phyloP scores from a whole-genome alignment of 2,797 vertebrate genomes.

The Novumbra hubbsi region DNA sequence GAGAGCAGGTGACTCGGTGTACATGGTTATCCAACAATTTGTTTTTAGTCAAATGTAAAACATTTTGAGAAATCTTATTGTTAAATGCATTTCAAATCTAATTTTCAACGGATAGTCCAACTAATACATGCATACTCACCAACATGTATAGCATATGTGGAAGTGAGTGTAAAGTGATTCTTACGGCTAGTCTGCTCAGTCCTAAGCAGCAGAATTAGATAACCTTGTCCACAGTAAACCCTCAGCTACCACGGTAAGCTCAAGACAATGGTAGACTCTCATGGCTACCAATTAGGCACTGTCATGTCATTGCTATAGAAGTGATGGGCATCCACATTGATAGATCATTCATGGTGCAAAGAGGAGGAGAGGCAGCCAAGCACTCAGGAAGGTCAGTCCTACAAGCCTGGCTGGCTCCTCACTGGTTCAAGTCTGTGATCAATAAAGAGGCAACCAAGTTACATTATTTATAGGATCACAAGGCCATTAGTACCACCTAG shows the following conservation, averaged over 20 bases:
- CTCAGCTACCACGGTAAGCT: constrained; percentile 41
- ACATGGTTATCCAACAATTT: too few relatives aligned
- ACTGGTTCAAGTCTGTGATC: constrained; percentile 61
- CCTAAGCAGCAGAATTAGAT: constrained; percentile 58
- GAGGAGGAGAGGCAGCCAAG: constrained; percentile 55
- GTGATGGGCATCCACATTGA: constrained; percentile 54
- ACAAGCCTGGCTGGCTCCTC: constrained; percentile 11
- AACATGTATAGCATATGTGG: neutral
- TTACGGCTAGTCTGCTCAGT: constrained; percentile 26
- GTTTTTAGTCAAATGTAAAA: too few relatives aligned
- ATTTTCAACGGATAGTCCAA: too few relatives aligned
- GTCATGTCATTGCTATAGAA: constrained; percentile 67
- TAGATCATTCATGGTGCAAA: constrained; percentile 57
- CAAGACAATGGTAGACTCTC: constrained; percentile 65
- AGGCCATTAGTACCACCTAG: constrained; percentile 69
- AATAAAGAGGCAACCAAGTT: constrained; percentile 67
- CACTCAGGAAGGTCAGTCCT: constrained; percentile 55
- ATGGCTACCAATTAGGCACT: constrained; percentile 73
- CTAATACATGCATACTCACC: neutral
- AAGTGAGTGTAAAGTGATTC: constrained; percentile 21
- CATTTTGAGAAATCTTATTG: too few relatives aligned
- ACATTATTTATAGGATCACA: constrained; percentile 75
- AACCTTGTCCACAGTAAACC: constrained; percentile 67
- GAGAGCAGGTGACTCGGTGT: too few relatives aligned
- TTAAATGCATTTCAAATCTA: too few relatives aligned